Base-by-base conservation (phyloP, 2,797 vertebrate species). In the Etheostoma perlongum region DNA sequence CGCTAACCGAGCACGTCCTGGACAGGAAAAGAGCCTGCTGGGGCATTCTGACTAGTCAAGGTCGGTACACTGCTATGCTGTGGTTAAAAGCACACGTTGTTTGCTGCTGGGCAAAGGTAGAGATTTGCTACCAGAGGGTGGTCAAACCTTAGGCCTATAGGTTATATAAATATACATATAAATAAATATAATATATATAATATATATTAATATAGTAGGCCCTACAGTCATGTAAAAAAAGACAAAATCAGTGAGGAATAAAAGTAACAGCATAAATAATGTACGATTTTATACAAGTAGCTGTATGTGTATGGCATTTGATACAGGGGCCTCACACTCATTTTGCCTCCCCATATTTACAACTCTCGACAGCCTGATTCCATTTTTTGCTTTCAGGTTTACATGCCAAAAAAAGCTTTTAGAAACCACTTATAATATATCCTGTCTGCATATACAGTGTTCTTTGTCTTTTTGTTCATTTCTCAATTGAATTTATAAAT, bases 31-130 rank as follows among this genome's bases (percentile, higher is more conserved):
- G 93, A 86, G 92, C 95, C 84, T 94, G 95, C 94, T 98, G 97
- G 98, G 97, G 96, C 79, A 94, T 99, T 91, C 95, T 99, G 88
- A 98, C 96, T 83, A 98, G 97, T 92, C 97, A 98, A 97, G 97
- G 98, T 99, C 91, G 94, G 97, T 97, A 21, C 54, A 46, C 4
- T 16, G 23, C 42, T 42, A 23, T 18, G 64, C 25, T 23, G 46
- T 27, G 13, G 27, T 19, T 42, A 4, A 23, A 25, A 3, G 47
- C n/a, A 15, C 13, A 40, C 30, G 12, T 6, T 44, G 51, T 23
- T 53, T 10, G 19, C 16, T 48, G 52, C 58, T 57, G 36, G 13
- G 25, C 3, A 6, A 30, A 54, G 21, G 33, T 21, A 16, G 2
- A 53, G 4, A 15, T 49, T 42, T 51, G 3, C 25, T 16, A 40